phyloP scores from a whole-genome alignment of 1,140 invertebrate genomes.

The Paracyclopina nana region DNA sequence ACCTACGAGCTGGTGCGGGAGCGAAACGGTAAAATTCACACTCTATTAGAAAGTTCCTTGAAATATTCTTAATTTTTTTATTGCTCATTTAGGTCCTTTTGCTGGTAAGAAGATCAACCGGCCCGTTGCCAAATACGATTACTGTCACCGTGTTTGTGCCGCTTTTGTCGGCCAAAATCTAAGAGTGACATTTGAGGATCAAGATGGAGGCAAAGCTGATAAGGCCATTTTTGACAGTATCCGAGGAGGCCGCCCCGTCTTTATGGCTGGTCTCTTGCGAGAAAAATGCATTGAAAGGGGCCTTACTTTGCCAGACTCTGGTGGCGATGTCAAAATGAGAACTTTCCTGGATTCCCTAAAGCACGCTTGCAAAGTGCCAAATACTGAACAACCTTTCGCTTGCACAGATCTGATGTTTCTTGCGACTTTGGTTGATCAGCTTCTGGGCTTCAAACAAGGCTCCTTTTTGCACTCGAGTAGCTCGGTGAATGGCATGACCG shows the following conservation, averaged over 20 bases:
- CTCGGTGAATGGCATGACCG: background rate
- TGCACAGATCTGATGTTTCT: slow-evolving; percentile 5
- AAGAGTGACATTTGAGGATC: no score
- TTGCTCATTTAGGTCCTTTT: no score
- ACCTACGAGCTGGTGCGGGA: background rate
- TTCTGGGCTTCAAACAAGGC: slow-evolving; percentile 2
- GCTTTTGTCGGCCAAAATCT: background rate
- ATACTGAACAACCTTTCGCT: slow-evolving; percentile 9
- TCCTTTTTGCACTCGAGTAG: background rate
- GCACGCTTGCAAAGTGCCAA: slow-evolving; percentile 10
- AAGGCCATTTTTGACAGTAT: background rate
- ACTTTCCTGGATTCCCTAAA: slow-evolving; percentile 13
- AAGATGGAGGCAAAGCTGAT: background rate
- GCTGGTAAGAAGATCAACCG: background rate
- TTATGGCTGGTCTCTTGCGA: background rate
- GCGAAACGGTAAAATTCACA: no score
- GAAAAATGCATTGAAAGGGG: slow-evolving; percentile 7
- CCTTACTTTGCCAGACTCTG: background rate
- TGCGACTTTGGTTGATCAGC: background rate
- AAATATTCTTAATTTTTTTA: no score
- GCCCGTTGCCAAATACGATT: background rate
- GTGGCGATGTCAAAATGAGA: slow-evolving; percentile 10
- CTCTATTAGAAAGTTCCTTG: no score
- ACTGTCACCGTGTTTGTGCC: background rate
- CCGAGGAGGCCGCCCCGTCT: background rate